Evolutionary conservation across 1,140 invertebrate species (phyloP).

Genomic region (Monomorium pharaonis): DNA sequence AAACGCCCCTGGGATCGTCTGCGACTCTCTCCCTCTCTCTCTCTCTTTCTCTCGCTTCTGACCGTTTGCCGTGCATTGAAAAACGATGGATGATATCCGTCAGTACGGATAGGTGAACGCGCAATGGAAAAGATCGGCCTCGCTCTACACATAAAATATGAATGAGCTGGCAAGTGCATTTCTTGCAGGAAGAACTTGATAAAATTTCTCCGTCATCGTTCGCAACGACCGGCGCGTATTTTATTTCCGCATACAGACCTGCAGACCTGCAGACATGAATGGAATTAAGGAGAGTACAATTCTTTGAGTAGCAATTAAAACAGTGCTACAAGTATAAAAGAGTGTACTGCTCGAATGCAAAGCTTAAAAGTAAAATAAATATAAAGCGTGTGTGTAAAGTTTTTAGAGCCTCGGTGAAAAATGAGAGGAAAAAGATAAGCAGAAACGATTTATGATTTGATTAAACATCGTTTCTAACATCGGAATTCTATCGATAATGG

Average conservation of each 20-base stretch:
- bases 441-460: background rate
- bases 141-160: constrained; percentile 44
- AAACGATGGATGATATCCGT: constrained; percentile 38
- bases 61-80: constrained; percentile 23
- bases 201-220: constrained; percentile 13
- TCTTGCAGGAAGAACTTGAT: constrained; percentile 24
- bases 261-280: background rate
- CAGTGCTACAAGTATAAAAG: background rate
- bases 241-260: background rate
- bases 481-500: constrained; percentile 12
- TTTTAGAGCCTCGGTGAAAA: background rate
- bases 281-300: background rate
- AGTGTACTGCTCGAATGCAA: background rate
- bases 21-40: background rate
- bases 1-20: background rate
- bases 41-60: background rate
- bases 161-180: constrained; percentile 33
- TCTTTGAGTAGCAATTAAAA: background rate
- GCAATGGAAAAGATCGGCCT: background rate
- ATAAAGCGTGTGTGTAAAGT: too few relatives aligned
- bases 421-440: background rate
- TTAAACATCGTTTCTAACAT: background rate
- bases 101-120: constrained; percentile 27
- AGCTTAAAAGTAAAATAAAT: background rate
- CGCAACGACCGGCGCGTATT: background rate